Percentiles rank a stretch among this genome's conserved stretches.
phyloP scores from a whole-genome alignment of 1,140 invertebrate genomes.

The Anagrus nilaparvatae region DNA sequence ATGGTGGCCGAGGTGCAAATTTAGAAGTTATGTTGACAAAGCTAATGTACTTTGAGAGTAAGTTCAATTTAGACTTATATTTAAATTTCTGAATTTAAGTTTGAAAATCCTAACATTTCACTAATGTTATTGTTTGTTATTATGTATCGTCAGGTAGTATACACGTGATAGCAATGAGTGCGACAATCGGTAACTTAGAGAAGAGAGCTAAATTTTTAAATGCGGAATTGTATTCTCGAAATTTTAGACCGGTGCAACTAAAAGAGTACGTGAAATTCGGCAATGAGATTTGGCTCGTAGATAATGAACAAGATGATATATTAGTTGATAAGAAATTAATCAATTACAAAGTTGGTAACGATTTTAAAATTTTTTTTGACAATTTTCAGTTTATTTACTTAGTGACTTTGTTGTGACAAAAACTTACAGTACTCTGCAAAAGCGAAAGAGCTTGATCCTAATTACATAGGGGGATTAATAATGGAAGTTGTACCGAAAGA shows the following conservation, averaged over 20 bases:
- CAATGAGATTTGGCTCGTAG: slow-evolving; percentile 58
- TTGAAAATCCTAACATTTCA: slow-evolving; percentile 7
- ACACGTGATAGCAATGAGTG: slow-evolving; percentile 94
- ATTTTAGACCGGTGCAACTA: slow-evolving; percentile 86
- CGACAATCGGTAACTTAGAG: slow-evolving; percentile 84
- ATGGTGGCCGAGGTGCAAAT: slow-evolving; percentile 63
- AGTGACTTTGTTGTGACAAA: not conserved
- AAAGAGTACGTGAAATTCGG: slow-evolving; percentile 80
- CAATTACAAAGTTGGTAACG: slow-evolving; percentile 39
- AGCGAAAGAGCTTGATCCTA: slow-evolving; percentile 60
- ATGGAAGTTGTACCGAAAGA: slow-evolving; percentile 75
- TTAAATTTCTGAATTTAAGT: slow-evolving; percentile 9
- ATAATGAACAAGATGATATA: slow-evolving; percentile 38
- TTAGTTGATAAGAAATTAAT: slow-evolving; percentile 33
- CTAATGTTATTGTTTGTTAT: slow-evolving; percentile 2
- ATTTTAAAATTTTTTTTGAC: too few species aligned
- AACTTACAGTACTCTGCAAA: slow-evolving; percentile 53
- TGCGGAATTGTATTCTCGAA: slow-evolving; percentile 70
- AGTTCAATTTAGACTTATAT: slow-evolving; percentile 20
- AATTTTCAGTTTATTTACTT: slow-evolving; percentile 2
- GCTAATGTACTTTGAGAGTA: slow-evolving; percentile 59
- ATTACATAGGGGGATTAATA: slow-evolving; percentile 69
- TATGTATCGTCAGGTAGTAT: slow-evolving; percentile 49
- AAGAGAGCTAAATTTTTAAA: slow-evolving; percentile 67
- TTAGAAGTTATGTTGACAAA: slow-evolving; percentile 80